A percentile compares a stretch with the other conserved stretches of the same genome.
Conservation (phyloP, 2,888 invertebrate genomes). For the Drosophila buzzatii region DNA sequence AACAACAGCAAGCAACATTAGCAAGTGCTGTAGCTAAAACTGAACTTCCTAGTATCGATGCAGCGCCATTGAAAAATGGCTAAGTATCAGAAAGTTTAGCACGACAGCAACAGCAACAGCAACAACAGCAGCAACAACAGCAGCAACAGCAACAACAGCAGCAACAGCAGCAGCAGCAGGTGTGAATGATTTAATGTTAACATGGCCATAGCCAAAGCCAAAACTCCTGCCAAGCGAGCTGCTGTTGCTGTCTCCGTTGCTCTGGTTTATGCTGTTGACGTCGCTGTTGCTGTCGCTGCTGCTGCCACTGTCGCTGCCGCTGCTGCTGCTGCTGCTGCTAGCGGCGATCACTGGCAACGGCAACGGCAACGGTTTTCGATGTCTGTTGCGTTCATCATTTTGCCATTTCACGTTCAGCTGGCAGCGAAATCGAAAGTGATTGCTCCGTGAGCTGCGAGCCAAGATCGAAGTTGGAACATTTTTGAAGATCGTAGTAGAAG, state of each 20-base stretch:
- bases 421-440: constrained; percentile 85
- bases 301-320: background rate
- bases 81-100: constrained; percentile 53
- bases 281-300: constrained; percentile 19
- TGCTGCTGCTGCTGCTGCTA: constrained; percentile 3
- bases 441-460: constrained; percentile 78
- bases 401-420: constrained; percentile 84
- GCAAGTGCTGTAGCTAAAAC: constrained; percentile 35
- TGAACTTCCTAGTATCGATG: constrained; percentile 66
- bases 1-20: constrained; percentile 13
- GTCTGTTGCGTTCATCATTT: constrained; percentile 83
- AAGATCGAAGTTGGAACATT: constrained; percentile 44
- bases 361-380: constrained; percentile 75
- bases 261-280: constrained; percentile 37
- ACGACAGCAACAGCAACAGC: constrained; percentile 26
- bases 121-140: constrained; percentile 12
- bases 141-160: constrained; percentile 9
- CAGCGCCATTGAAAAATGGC: constrained; percentile 58
- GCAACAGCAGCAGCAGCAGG: constrained; percentile 45
- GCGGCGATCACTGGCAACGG: constrained; percentile 25
- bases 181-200: constrained; percentile 79
- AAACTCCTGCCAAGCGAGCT: constrained; percentile 55
- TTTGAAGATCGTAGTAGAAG: constrained; percentile 31
- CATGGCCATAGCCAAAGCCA: constrained; percentile 70
- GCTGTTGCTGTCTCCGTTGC: constrained; percentile 26